Percentiles rank a stretch among this genome's conserved stretches.
These are phyloP conservation scores for Microdon myrmicae DNA, from an alignment of 2,888 invertebrate species.

Conservation along the genomic window DNA sequence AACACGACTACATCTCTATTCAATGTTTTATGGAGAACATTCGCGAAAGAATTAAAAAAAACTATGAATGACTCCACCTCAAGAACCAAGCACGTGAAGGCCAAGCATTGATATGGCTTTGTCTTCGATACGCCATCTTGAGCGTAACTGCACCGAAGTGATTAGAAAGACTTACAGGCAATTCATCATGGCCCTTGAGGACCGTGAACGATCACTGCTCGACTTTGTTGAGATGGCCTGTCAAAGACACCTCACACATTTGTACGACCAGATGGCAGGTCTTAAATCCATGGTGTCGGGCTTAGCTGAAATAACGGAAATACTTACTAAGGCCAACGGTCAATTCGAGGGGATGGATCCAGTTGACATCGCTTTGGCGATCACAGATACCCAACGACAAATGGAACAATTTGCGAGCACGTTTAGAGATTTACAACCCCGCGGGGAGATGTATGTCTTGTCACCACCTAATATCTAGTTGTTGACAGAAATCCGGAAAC, in stretches of 20 bases:
- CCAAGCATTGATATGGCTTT: slow-evolving; percentile 73
- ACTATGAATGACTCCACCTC: too few species aligned
- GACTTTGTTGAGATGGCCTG: slow-evolving; percentile 79
- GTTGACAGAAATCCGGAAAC: slow-evolving; percentile 71
- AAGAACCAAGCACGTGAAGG: slow-evolving; percentile 72
- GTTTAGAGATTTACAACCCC: slow-evolving; percentile 72
- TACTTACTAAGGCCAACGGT: slow-evolving; percentile 75
- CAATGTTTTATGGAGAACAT: slow-evolving; percentile 73
- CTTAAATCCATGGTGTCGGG: slow-evolving; percentile 76
- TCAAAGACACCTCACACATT: slow-evolving; percentile 74
- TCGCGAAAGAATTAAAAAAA: slow-evolving; percentile 72
- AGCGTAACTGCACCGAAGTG: slow-evolving; percentile 79
- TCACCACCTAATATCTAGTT: slow-evolving; percentile 72
- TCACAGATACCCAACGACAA: slow-evolving; percentile 70
- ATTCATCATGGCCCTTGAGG: slow-evolving; percentile 79
- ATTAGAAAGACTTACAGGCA: slow-evolving; percentile 78
- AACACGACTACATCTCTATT: slow-evolving; percentile 74
- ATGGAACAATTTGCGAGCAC: slow-evolving; percentile 73
- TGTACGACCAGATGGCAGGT: slow-evolving; percentile 80
- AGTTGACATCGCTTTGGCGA: slow-evolving; percentile 69
- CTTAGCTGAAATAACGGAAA: slow-evolving; percentile 76
- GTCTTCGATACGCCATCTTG: slow-evolving; percentile 76
- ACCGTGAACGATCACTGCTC: slow-evolving; percentile 81
- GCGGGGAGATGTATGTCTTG: slow-evolving; percentile 71
- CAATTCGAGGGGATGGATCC: slow-evolving; percentile 70